Base-by-base conservation (phyloP, 1,140 invertebrate species). In the Drosophila melanica region DNA sequence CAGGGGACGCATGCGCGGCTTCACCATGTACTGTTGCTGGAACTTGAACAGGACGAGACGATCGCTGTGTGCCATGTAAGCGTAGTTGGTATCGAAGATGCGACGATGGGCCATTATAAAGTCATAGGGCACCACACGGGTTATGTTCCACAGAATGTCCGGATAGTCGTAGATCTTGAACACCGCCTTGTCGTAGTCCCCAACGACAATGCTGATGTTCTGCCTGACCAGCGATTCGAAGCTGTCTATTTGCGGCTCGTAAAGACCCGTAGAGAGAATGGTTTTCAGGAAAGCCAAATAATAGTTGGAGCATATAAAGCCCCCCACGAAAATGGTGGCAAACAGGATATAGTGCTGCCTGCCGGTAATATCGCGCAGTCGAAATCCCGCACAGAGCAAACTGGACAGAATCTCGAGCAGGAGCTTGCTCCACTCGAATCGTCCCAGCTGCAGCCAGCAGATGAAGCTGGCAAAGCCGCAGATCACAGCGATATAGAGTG, bases 251-350 rank as follows among this genome's bases (percentile, higher is more conserved):
- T 65, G 53, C 6, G 59, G 58, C 12, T 74, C 80, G 48, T 84
- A 85, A 0, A 77, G 57, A 20, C 78, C 80, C 4, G 81, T 79
- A 1, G 70, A 64, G 1, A 85, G 53, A 6, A 79, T 69, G 18
- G 60, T 77, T 0, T 69, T 68, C 0, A 84, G 66, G 0, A 58
- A 16, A 0, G 77, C 80, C 76, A 79, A 35, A 8, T 85, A 85
- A 11, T 73, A 76, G 10, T 48, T 84, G 48, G 77, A 73, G 58
- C 23, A 77, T 1, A 85, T 48, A 1, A 79, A 67, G 0, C 81
- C 81, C 0, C 44, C 41, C 0, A 77, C 20, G 4, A 76, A 63
- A 4, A 84, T 69, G 9, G 55, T 65, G 4, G 9, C 27, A n/a
- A 60, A 65, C 4, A 77, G 39, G n/a, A 75, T 70, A 10, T 35